Evolutionary conservation across 2,888 invertebrate species (phyloP).

Genomic region (Drosophila fungiperda): DNA sequence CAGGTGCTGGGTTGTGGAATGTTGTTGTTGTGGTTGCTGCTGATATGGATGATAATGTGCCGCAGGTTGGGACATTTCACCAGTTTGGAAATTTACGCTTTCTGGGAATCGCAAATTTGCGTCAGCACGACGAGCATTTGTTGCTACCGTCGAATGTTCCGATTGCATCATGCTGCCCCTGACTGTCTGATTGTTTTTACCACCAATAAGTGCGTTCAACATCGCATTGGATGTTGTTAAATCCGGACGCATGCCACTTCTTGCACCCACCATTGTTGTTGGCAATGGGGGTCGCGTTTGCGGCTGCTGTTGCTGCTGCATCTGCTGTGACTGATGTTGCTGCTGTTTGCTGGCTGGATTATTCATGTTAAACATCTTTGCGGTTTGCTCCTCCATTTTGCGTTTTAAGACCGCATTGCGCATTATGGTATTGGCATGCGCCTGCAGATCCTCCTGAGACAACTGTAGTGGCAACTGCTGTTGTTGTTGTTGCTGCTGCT

Average conservation of each 20-base stretch:
- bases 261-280: conserved; percentile 33
- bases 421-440: conserved; percentile 83
- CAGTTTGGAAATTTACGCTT: conserved; percentile 44
- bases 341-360: conserved; percentile 59
- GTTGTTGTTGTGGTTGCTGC: conserved; percentile 33
- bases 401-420: conserved; percentile 84
- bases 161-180: conserved; percentile 29
- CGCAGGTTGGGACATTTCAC: conserved; percentile 40
- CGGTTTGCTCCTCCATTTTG: conserved; percentile 82
- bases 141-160: conserved; percentile 46
- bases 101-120: conserved; percentile 58
- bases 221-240: conserved; percentile 53
- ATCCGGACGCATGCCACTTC: conserved; percentile 41
- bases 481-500: conserved; percentile 43
- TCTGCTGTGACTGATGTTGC: conserved; percentile 16
- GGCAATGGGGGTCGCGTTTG: conserved; percentile 48
- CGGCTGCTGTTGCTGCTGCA: conserved; percentile 24
- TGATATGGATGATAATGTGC: conserved; percentile 30
- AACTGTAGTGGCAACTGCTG: conserved; percentile 35
- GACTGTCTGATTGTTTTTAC: conserved; percentile 42
- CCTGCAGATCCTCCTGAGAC: conserved; percentile 82
- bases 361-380: conserved; percentile 78
- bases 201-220: conserved; percentile 62
- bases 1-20: conserved; percentile 25
- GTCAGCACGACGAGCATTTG: conserved; percentile 46